Evolutionary conservation across 2,797 vertebrate species (phyloP), one percentile per base, ranked within the genome.

Genomic region (Bradypodion pumilum): DNA sequence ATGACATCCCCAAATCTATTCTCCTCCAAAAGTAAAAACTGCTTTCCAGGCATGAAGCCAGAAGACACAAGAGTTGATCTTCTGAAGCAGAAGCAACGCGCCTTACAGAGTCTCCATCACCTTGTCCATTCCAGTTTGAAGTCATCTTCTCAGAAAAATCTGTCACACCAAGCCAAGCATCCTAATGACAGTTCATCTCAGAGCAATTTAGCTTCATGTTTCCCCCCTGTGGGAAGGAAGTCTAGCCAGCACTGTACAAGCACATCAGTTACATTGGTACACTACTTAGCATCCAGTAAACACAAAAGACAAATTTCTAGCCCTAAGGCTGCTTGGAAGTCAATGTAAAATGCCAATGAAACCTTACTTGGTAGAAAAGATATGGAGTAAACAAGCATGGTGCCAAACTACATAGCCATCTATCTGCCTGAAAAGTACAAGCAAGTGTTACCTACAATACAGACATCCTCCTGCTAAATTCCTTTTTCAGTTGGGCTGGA

Each of bases 121-220:
- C 46, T n/a, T 56, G 74, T 82, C 80, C 74, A 44, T 78, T 78
- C 60, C 68, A 65, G 46, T 73, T n/a, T 35, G 66, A 63, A 79
- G 83, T 52, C 59, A 74, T 60, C 35, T 90, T 62, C 74, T 73
- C 56, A n/a, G 63, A 35, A 52, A 44, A 16, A 10, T 27, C 21
- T 21, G 76, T 73, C 74, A 59, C 23, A 35, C 42, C 66, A 72
- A 52, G 44, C 21, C 8, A 19, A 78, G 27, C 32, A n/a, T 73
- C 35, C 59, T 1, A 63, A 63, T 49, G n/a, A 23, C 56, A 62
- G 44, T 9, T 37, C 66, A 78, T 46, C 56, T 72, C n/a, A 63
- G 25, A 72, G 68, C 68, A 49, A 62, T 46, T 82, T 23, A 63
- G 56, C 59, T 46, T 49, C 56, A 78, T 72, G 56, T 29, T 56